Evolutionary conservation across 2,797 vertebrate species (phyloP).

Genomic region (Forpus xanthops): DNA sequence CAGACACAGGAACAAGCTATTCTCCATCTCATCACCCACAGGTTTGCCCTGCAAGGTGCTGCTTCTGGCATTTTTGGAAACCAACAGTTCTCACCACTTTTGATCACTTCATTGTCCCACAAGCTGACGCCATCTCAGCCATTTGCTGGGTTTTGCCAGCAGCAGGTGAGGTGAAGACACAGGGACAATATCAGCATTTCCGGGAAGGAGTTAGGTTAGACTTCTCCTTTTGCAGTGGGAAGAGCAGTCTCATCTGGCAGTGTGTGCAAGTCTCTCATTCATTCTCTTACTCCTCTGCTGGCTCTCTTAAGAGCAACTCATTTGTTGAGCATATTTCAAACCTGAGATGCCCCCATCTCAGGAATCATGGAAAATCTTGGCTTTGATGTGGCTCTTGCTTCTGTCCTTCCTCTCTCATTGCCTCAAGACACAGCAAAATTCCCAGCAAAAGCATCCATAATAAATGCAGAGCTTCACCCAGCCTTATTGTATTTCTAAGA

Average conservation of each 20-base stretch:
- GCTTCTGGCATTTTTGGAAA: constrained; percentile 1
- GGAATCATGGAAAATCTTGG: background rate
- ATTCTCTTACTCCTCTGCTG: background rate
- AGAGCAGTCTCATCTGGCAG: constrained; percentile 2
- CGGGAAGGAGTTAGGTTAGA: constrained; percentile 1
- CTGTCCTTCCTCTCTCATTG: background rate
- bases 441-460: background rate
- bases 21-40: background rate
- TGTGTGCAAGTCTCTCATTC: background rate
- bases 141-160: background rate
- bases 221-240: background rate
- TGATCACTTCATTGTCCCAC: background rate
- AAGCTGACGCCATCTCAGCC: background rate
- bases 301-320: background rate
- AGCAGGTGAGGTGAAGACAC: background rate
- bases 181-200: background rate
- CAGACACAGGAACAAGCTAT: constrained; percentile 27
- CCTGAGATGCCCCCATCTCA: background rate
- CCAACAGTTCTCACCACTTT: background rate
- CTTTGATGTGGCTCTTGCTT: background rate
- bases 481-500: background rate
- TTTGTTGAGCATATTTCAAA: background rate
- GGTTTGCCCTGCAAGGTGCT: constrained; percentile 13
- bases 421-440: background rate
- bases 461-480: background rate